These are phyloP conservation scores for Carduelis carduelis DNA, from an alignment of 2,797 vertebrate species.

Conservation along the genomic window DNA sequence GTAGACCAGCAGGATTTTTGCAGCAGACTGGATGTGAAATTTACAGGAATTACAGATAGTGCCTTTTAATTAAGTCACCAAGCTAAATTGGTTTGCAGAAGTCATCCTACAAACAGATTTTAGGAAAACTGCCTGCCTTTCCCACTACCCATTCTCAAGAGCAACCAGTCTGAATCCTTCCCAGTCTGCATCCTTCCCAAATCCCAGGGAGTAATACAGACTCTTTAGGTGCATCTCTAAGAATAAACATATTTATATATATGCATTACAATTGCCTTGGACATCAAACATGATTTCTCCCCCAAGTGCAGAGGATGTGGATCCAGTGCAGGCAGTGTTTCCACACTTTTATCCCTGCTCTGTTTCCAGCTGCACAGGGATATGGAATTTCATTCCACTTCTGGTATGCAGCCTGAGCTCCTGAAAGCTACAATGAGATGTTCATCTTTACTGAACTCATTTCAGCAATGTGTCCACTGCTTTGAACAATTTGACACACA, in stretches of 20 bases:
- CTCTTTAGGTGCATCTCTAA: neutral
- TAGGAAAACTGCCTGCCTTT: neutral
- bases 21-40: neutral
- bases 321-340: neutral
- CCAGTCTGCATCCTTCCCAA: neutral
- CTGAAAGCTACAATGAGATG: conserved; percentile 40
- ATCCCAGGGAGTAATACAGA: neutral
- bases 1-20: neutral
- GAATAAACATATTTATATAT: neutral
- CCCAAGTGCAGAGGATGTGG: neutral
- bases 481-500: conserved; percentile 59
- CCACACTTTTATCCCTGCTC: neutral
- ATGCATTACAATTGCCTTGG: neutral
- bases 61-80: neutral
- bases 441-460: conserved; percentile 45
- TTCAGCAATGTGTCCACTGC: conserved; percentile 47
- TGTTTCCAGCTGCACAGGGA: neutral
- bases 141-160: neutral
- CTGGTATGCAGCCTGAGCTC: conserved; percentile 26
- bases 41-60: neutral
- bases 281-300: neutral
- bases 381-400: conserved; percentile 19
- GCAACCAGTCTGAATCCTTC: neutral
- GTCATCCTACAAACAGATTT: neutral
- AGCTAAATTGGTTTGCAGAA: neutral